A percentile compares a stretch with the other conserved stretches of the same genome.
Conservation (phyloP, 2,888 invertebrate genomes). For the Sipha maydis region DNA sequence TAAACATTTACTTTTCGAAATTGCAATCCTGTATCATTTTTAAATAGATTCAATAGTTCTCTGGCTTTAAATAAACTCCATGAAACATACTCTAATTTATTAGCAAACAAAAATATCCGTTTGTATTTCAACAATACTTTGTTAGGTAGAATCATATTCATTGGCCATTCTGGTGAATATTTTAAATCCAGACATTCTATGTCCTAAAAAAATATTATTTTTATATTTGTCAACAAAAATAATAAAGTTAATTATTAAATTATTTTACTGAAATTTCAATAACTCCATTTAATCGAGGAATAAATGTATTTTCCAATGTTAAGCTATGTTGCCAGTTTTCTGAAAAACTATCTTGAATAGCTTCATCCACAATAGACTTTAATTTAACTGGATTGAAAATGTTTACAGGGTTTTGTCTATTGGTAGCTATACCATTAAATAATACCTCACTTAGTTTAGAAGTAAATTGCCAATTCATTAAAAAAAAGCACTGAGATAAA, state of each 20-base stretch:
- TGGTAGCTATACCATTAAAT: slow-evolving; percentile 26
- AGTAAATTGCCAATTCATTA: slow-evolving; percentile 47
- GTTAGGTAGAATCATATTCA: slow-evolving; percentile 36
- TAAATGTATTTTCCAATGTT: slow-evolving; percentile 6
- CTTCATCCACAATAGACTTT: slow-evolving; percentile 41
- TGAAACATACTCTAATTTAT: slow-evolving; percentile 53
- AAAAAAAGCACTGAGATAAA: slow-evolving; percentile 56
- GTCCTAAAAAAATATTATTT: slow-evolving; percentile 27
- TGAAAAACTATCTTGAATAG: slow-evolving; percentile 45
- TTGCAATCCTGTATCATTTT: slow-evolving; percentile 47
- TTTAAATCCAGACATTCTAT: slow-evolving; percentile 50
- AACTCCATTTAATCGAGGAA: slow-evolving; percentile 20
- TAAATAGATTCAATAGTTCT: slow-evolving; percentile 38
- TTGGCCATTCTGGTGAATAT: slow-evolving; percentile 43
- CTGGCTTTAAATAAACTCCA: slow-evolving; percentile 52
- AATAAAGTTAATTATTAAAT: neutral
- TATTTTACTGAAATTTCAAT: slow-evolving; percentile 43
- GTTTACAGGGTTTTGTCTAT: slow-evolving; percentile 21
- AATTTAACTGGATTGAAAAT: slow-evolving; percentile 43
- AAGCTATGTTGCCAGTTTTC: slow-evolving; percentile 11
- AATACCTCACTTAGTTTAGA: slow-evolving; percentile 35
- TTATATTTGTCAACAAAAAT: neutral
- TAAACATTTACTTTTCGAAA: slow-evolving; percentile 39
- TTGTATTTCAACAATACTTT: slow-evolving; percentile 56
- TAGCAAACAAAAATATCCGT: slow-evolving; percentile 46